These are phyloP conservation scores for Buceros bicornis DNA, from an alignment of 2,797 vertebrate species.

Conservation along the genomic window DNA sequence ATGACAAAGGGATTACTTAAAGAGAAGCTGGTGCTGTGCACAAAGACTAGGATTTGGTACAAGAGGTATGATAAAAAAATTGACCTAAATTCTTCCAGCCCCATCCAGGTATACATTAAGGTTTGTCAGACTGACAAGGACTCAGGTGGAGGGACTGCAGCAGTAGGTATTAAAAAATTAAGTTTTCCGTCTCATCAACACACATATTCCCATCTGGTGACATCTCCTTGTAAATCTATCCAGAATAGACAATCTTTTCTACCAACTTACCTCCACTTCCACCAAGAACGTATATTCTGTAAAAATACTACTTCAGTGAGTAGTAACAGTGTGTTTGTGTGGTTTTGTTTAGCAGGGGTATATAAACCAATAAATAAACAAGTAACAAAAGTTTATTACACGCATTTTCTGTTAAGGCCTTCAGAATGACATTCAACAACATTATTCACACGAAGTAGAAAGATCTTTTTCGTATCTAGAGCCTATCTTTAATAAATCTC, in stretches of 20 bases:
- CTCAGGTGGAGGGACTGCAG: neutral
- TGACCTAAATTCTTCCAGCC: neutral
- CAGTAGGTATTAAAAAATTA: neutral
- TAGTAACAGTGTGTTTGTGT: neutral
- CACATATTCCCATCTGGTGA: neutral
- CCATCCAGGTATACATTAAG: neutral
- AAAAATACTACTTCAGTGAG: neutral
- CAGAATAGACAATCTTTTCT: neutral
- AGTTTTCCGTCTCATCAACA: neutral
- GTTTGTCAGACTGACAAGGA: neutral
- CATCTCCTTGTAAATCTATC: neutral
- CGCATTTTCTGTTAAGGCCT: neutral
- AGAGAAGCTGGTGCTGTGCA: neutral
- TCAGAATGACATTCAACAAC: neutral
- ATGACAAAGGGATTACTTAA: neutral
- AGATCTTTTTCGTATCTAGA: neutral
- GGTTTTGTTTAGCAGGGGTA: rapidly evolving
- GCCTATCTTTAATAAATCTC: neutral
- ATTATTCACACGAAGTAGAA: neutral
- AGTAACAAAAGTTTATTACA: neutral
- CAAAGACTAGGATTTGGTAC: neutral
- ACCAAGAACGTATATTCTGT: neutral
- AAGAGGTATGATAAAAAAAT: neutral
- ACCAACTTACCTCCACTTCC: rapidly evolving
- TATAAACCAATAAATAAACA: neutral